A percentile compares a stretch with the other conserved stretches of the same genome.
Evolutionary conservation across 2,797 vertebrate genomes (phyloP).

Genomic region (Octomys mimax): DNA sequence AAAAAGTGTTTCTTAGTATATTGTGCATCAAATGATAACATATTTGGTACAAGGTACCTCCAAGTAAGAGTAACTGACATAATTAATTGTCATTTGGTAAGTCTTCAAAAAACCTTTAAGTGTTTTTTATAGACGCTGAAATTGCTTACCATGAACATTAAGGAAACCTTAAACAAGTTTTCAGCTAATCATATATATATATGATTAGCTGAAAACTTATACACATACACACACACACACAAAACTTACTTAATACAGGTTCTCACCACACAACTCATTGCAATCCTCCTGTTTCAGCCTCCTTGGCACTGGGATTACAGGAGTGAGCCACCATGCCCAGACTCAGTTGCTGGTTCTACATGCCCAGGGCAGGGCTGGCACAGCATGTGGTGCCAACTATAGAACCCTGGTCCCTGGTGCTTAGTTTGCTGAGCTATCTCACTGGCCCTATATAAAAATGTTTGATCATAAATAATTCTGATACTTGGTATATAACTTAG

Average conservation of each 20-base stretch:
- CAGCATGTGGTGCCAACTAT: too few relatives aligned
- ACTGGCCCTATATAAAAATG: background rate
- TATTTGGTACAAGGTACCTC: constrained; percentile 24
- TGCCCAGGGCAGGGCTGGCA: too few relatives aligned
- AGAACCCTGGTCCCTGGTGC: too few relatives aligned
- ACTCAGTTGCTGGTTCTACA: too few relatives aligned
- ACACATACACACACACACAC: too few relatives aligned
- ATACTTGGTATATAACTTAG: background rate
- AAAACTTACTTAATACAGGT: too few relatives aligned
- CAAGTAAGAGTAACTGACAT: background rate
- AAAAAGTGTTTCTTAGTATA: constrained; percentile 29
- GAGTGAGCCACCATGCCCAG: too few relatives aligned
- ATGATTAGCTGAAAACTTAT: too few relatives aligned
- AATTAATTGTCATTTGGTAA: constrained; percentile 49
- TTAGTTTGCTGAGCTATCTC: too few relatives aligned
- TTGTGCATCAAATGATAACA: constrained; percentile 30
- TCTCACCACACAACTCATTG: too few relatives aligned
- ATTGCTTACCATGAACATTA: background rate
- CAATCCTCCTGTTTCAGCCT: too few relatives aligned
- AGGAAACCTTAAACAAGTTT: background rate
- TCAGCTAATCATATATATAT: background rate
- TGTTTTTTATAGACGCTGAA: background rate
- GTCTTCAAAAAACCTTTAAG: background rate
- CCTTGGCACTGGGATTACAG: too few relatives aligned
- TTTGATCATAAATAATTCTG: background rate